Evolutionary conservation across 2,797 vertebrate species (phyloP).

Genomic region (Malacoraja senta): DNA sequence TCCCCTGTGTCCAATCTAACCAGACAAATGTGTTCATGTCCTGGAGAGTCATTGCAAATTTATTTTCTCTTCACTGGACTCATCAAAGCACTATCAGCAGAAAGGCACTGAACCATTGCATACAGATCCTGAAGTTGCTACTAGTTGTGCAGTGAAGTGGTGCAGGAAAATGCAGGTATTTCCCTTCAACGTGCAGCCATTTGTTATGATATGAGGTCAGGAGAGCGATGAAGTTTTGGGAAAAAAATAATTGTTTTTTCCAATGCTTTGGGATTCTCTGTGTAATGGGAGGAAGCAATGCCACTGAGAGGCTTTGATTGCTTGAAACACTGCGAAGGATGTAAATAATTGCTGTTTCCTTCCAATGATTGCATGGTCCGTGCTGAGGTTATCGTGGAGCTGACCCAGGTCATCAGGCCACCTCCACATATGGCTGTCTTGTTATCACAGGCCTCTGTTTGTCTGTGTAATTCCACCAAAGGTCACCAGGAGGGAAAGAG

Average conservation of each 20-base stretch:
- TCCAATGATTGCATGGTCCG: neutral
- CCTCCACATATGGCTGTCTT: neutral
- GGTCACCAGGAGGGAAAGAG: neutral
- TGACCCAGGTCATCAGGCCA: neutral
- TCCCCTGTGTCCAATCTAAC: too few relatives aligned
- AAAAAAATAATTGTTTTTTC: too few relatives aligned
- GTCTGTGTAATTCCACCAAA: neutral
- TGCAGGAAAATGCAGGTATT: too few relatives aligned
- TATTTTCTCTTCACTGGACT: too few relatives aligned
- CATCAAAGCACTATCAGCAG: too few relatives aligned
- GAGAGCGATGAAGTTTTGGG: neutral
- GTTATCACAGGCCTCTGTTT: neutral
- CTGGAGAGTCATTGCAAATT: too few relatives aligned
- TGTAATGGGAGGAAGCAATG: neutral
- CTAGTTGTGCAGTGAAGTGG: too few relatives aligned
- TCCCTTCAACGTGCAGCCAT: neutral
- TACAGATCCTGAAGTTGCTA: too few relatives aligned
- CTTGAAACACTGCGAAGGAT: conserved; percentile 6
- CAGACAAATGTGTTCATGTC: too few relatives aligned
- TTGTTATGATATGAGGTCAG: neutral
- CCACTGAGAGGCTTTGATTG: neutral
- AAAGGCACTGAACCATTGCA: too few relatives aligned
- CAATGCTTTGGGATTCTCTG: neutral
- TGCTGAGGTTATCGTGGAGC: neutral
- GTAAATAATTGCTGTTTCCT: conserved; percentile 22